Evolutionary conservation across 2,797 vertebrate species (phyloP).

Genomic region (Periparus ater): DNA sequence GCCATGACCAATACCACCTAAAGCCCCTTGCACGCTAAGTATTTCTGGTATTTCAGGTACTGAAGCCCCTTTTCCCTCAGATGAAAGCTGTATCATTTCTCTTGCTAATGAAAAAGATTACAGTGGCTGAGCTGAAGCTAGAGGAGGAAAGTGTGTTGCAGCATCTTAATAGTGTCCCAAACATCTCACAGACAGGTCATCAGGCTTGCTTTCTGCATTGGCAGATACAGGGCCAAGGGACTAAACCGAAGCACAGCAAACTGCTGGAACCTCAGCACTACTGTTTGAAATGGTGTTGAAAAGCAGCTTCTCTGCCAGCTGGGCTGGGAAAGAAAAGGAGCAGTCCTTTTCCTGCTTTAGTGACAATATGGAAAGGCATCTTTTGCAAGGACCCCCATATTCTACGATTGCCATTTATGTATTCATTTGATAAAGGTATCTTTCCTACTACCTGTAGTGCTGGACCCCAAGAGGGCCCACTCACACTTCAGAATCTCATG

Average conservation of each 20-base stretch:
- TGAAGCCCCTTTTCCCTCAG: neutral
- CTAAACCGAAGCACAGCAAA: neutral
- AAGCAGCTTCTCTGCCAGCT: neutral
- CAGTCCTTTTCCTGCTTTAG: neutral
- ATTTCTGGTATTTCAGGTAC: neutral
- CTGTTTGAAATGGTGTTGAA: neutral
- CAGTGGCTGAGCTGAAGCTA: neutral
- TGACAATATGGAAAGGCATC: neutral
- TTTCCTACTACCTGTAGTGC: neutral
- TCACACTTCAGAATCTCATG: neutral
- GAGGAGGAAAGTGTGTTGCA: neutral
- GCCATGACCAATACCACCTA: neutral
- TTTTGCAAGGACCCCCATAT: neutral
- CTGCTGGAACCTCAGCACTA: neutral
- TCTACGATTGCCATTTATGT: neutral
- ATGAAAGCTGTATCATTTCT: neutral
- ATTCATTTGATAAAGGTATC: neutral
- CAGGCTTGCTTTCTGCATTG: neutral
- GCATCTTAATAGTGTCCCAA: neutral
- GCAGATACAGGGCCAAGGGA: neutral
- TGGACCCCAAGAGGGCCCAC: neutral
- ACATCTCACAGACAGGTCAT: neutral
- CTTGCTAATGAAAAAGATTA: neutral
- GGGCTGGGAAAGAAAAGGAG: neutral
- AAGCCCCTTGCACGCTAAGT: neutral